Conservation (phyloP, 2,888 invertebrate species). For the Aphrophora alni region DNA sequence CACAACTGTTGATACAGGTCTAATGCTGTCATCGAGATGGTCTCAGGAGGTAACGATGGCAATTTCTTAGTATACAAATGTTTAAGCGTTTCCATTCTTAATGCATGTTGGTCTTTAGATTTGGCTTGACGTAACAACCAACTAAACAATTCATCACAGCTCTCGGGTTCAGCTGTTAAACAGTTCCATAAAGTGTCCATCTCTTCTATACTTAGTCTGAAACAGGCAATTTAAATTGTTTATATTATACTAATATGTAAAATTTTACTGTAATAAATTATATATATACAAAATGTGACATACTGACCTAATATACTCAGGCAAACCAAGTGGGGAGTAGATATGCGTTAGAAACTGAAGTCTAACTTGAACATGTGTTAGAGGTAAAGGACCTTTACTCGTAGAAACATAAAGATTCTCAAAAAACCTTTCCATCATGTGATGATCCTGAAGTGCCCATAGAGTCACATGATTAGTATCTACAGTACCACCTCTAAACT, state of each 20-base stretch:
- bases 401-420: constrained; percentile 83
- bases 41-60: constrained; percentile 86
- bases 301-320: constrained; percentile 78
- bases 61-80: constrained; percentile 89
- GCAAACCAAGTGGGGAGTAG: constrained; percentile 88
- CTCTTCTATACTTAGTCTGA: constrained; percentile 81
- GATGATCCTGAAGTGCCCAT: constrained; percentile 92
- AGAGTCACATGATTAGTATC: constrained; percentile 87
- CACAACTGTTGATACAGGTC: constrained; percentile 91
- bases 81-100: constrained; percentile 84
- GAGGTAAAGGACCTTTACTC: constrained; percentile 58
- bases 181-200: constrained; percentile 92
- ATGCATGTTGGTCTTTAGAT: constrained; percentile 88
- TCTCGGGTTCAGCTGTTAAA: constrained; percentile 82
- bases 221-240: constrained; percentile 41
- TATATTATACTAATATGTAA: no score
- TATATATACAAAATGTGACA: no score
- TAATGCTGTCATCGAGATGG: constrained; percentile 89
- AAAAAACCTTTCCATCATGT: constrained; percentile 93
- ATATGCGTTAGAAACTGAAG: constrained; percentile 91
- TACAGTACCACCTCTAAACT: constrained; percentile 83
- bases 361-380: constrained; percentile 89
- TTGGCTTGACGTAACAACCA: constrained; percentile 94
- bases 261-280: no score
- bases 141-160: constrained; percentile 90